Percentiles rank a stretch among this genome's conserved stretches.
Conservation (phyloP, 2,113 vertebrate species). For the Opisthocomus hoazin region DNA sequence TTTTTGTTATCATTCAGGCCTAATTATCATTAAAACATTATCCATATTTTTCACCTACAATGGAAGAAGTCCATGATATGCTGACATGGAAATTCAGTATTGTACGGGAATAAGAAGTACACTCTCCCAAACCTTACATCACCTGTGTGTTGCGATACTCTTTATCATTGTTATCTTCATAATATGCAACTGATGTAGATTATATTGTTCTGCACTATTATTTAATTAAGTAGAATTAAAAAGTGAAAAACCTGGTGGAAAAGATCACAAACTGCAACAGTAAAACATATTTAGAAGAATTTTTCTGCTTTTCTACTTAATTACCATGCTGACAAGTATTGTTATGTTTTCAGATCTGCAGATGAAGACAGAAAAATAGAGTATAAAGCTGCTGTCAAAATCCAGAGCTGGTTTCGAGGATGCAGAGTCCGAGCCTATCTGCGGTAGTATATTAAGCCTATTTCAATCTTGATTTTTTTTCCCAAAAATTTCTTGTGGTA, state of each 20-base stretch:
- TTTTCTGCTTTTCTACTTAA: background rate
- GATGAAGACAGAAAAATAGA: slow-evolving; percentile 73
- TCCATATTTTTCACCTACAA: slow-evolving; percentile 38
- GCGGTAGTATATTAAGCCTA: slow-evolving; percentile 69
- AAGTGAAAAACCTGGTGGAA: background rate
- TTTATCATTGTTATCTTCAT: background rate
- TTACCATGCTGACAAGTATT: background rate
- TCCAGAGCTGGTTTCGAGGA: slow-evolving; percentile 90
- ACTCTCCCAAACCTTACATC: background rate
- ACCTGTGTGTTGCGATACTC: background rate
- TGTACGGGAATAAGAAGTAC: slow-evolving; percentile 2
- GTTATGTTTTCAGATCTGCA: slow-evolving; percentile 69
- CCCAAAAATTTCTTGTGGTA: background rate
- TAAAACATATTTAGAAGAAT: background rate
- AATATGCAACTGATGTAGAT: background rate
- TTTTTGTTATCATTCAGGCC: slow-evolving; percentile 49
- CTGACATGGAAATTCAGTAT: background rate
- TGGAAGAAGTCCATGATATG: slow-evolving; percentile 25
- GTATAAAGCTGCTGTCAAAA: slow-evolving; percentile 74
- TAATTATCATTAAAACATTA: slow-evolving; percentile 56
- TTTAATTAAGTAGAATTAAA: background rate
- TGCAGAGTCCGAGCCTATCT: slow-evolving; percentile 79
- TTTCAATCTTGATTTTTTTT: background rate
- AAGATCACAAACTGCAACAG: background rate
- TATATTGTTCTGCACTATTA: background rate